A percentile compares a stretch with the other conserved stretches of the same genome.
Evolutionary conservation across 1,140 invertebrate species (phyloP).

Genomic region (Theocolax elegans): DNA sequence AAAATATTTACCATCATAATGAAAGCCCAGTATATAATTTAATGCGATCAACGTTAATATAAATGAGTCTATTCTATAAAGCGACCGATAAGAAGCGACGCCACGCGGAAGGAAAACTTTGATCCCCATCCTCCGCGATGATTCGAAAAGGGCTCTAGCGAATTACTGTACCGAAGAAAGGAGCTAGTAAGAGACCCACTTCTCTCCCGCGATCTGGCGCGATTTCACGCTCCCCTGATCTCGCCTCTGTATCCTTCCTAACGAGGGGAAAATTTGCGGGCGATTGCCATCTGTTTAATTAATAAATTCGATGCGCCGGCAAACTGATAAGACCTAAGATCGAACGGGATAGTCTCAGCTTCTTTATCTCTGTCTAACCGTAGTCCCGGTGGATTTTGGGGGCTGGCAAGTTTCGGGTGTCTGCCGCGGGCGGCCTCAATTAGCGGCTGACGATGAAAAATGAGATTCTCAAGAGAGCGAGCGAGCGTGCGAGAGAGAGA

Average conservation of each 20-base stretch:
- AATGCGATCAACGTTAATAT: no score
- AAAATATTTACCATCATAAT: no score
- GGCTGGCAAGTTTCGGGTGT: conserved; percentile 22
- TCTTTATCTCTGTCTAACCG: conserved; percentile 6
- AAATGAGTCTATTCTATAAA: no score
- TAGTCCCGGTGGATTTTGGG: conserved; percentile 17
- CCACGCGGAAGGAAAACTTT: no score
- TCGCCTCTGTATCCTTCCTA: background rate
- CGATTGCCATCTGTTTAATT: conserved; percentile 35
- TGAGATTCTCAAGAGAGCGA: conserved; percentile 39
- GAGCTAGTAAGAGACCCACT: background rate
- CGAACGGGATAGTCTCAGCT: conserved; percentile 9
- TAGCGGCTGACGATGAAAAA: conserved; percentile 47
- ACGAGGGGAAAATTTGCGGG: conserved; percentile 15
- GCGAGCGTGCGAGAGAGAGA: no score
- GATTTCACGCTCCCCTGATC: conserved; percentile 10
- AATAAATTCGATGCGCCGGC: conserved; percentile 28
- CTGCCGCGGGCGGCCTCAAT: conserved; percentile 30
- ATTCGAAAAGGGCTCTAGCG: background rate
- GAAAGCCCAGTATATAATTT: no score
- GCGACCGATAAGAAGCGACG: no score
- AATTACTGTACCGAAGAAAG: background rate
- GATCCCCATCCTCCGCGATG: background rate
- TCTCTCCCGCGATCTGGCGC: background rate
- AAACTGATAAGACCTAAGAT: conserved; percentile 15